These are phyloP conservation scores for Heliconius nattereri DNA, from an alignment of 1,140 invertebrate species.

Conservation along the genomic window DNA sequence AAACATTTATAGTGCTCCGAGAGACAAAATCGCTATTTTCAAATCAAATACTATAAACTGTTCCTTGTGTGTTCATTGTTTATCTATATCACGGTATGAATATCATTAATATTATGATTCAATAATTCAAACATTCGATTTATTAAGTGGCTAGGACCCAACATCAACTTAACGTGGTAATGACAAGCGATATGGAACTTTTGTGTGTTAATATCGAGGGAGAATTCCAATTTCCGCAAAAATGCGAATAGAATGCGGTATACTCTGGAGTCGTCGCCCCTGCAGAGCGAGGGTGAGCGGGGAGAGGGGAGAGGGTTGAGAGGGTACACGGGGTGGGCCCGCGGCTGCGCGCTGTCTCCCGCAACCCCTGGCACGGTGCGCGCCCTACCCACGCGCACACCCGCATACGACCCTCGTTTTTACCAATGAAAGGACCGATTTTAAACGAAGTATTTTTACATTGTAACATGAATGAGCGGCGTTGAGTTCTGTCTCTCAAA, in stretches of 20 bases:
- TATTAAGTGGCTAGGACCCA: slow-evolving; percentile 7
- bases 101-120: slow-evolving; percentile 34
- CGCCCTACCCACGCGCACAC: slow-evolving; percentile 41
- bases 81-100: neutral
- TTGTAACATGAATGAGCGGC: too few relatives aligned
- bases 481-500: too few relatives aligned
- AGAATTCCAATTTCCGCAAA: slow-evolving; percentile 76
- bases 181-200: slow-evolving; percentile 44
- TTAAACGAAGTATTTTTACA: too few relatives aligned
- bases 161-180: slow-evolving; percentile 27
- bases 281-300: slow-evolving; percentile 65
- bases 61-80: neutral
- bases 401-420: slow-evolving; percentile 43
- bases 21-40: neutral
- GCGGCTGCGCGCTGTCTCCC: slow-evolving; percentile 59
- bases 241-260: slow-evolving; percentile 63
- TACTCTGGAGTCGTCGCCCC: slow-evolving; percentile 62
- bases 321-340: slow-evolving; percentile 39
- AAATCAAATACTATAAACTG: neutral
- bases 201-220: slow-evolving; percentile 50
- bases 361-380: slow-evolving; percentile 60
- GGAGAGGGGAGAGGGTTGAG: slow-evolving; percentile 32
- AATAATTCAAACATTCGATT: slow-evolving; percentile 30
- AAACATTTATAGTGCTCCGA: neutral
- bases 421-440: slow-evolving; percentile 47